Evolutionary conservation across 1,140 invertebrate species (phyloP).

Genomic region (Protaetia brevitarsis): DNA sequence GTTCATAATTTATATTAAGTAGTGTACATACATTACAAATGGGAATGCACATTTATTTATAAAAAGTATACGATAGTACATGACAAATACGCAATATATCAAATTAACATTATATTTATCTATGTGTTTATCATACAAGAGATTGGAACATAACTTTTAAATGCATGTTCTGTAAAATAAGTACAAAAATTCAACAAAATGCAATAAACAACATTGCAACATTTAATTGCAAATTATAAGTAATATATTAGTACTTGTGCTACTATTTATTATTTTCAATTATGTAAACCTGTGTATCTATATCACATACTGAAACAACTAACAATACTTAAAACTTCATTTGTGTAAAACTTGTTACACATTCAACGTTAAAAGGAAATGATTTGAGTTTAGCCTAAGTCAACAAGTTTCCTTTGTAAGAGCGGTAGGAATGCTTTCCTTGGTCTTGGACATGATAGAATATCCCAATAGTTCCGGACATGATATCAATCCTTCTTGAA

Average conservation of each 20-base stretch:
- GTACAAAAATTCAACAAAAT: not conserved
- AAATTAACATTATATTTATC: not conserved
- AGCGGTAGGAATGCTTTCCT: conserved; percentile 73
- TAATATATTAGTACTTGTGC: not conserved
- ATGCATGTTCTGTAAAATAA: not conserved
- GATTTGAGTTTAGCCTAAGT: not conserved
- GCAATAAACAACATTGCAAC: not conserved
- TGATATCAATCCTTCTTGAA: conserved; percentile 67
- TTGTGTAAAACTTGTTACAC: conserved; percentile 1
- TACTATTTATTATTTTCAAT: not conserved
- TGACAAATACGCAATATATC: not conserved
- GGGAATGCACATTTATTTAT: no score
- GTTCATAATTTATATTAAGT: no score
- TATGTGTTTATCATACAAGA: not conserved
- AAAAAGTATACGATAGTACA: no score
- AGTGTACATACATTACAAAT: no score
- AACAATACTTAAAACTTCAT: not conserved
- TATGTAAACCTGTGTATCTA: not conserved
- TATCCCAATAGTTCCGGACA: conserved; percentile 76
- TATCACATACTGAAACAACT: not conserved
- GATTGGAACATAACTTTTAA: not conserved
- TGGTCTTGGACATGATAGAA: conserved; percentile 70
- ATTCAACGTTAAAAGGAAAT: not conserved
- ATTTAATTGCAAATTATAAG: not conserved
- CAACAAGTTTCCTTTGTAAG: conserved; percentile 55